phyloP scores from a whole-genome alignment of 2,888 invertebrate genomes.

The Melikaiella ostensackeni region DNA sequence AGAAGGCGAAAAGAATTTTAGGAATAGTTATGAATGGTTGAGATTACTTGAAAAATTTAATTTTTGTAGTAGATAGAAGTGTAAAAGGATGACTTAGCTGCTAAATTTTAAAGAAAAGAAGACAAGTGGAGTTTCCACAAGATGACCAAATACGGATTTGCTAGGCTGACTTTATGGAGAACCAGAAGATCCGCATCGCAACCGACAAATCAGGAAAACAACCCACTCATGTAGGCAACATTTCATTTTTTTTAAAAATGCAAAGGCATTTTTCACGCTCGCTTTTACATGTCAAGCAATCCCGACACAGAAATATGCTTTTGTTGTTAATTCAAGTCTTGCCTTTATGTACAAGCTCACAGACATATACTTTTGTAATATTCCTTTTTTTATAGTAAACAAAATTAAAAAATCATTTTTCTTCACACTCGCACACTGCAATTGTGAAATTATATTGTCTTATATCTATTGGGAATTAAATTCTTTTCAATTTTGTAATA shows the following conservation, averaged over 20 bases:
- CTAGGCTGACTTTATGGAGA: slow-evolving; percentile 73
- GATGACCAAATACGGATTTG: slow-evolving; percentile 75
- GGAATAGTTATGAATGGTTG: slow-evolving; percentile 55
- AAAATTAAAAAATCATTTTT: too few species aligned
- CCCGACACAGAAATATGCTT: slow-evolving; percentile 27
- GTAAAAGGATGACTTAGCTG: slow-evolving; percentile 53
- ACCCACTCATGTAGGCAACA: slow-evolving; percentile 75
- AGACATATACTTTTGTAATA: neutral
- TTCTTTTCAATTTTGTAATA: neutral
- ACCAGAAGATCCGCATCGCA: slow-evolving; percentile 72
- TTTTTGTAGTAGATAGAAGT: neutral
- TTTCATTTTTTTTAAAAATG: slow-evolving; percentile 15
- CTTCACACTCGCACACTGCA: neutral
- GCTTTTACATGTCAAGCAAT: slow-evolving; percentile 36
- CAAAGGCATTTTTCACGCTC: slow-evolving; percentile 41
- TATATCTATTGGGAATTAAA: too few species aligned
- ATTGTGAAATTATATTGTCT: too few species aligned
- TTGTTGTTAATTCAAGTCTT: slow-evolving; percentile 43
- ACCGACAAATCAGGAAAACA: slow-evolving; percentile 74
- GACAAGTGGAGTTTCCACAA: slow-evolving; percentile 42
- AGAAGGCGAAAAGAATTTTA: slow-evolving; percentile 64
- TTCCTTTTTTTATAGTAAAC: too few species aligned
- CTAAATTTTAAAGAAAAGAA: neutral
- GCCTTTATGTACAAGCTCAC: neutral
- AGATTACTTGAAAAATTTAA: neutral